phyloP scores from a whole-genome alignment of 2,113 vertebrate genomes.

The Pipa parva region DNA sequence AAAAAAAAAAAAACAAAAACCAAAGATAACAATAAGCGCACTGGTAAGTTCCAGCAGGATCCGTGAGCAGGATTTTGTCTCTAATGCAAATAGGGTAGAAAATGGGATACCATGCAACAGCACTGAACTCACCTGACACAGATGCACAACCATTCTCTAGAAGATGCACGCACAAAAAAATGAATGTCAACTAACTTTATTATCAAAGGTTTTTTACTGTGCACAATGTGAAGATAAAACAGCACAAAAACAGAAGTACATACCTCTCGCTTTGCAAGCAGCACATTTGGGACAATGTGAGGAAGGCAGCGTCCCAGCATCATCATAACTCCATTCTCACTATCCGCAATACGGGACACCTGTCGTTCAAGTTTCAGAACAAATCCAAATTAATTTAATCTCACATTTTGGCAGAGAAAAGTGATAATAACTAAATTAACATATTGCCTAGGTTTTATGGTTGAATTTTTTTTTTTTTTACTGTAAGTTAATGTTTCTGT shows the following conservation, averaged over 20 bases:
- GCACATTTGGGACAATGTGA: conserved; percentile 95
- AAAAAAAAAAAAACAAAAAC: not conserved
- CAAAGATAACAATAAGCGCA: not conserved
- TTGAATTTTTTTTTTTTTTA: too few species aligned
- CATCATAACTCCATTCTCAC: conserved; percentile 90
- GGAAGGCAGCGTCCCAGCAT: conserved; percentile 97
- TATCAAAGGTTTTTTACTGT: conserved; percentile 45
- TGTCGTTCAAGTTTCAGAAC: conserved; percentile 55
- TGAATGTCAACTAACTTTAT: conserved; percentile 69
- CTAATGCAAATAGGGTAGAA: conserved; percentile 54
- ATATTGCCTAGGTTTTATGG: too few species aligned
- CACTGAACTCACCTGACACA: conserved; percentile 94
- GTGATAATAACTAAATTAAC: too few species aligned
- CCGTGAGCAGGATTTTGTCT: conserved; percentile 51
- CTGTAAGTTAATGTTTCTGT: too few species aligned
- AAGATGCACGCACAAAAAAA: conserved; percentile 93
- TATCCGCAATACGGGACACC: conserved; percentile 95
- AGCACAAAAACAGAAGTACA: conserved; percentile 9
- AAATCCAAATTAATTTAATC: too few species aligned
- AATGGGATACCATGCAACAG: conserved; percentile 68
- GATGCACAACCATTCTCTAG: conserved; percentile 97
- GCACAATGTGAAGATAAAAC: conserved; percentile 27
- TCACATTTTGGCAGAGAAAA: too few species aligned
- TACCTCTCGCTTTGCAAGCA: conserved; percentile 97
- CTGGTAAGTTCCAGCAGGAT: not conserved